Base-by-base conservation (phyloP, 2,888 invertebrate species). In the Polymixis flavicincta region DNA sequence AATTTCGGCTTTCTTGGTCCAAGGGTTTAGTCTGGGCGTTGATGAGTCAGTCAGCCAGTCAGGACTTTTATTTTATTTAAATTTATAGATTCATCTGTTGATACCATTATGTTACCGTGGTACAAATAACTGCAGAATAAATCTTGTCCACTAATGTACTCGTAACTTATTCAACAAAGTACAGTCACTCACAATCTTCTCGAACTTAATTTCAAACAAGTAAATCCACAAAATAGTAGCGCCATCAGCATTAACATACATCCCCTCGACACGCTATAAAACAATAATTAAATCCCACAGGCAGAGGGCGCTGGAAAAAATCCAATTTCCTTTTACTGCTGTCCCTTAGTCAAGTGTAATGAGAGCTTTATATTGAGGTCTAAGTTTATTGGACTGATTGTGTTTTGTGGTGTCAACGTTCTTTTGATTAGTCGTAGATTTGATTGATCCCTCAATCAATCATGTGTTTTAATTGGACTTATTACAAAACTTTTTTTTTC, bases 321-420 rank as follows among this genome's bases (percentile, higher is more conserved):
- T 95, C 94, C 95, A 95, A 95, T 96, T 95, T 94, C 86, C 92
- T 91, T 93, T 95, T 94, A 96, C 93, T 92, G 90, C 92, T 89
- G 88, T 87, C 88, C 90, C 87, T 88, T 88, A 87, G 82, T 87
- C 70, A 72, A 83, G 71, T 82, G 82, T 87, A 77, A 83, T 86
- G 64, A 32, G 81, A 78, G 37, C 70, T 79, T 81, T 68, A 75
- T 61, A 59, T 48, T 63, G 68, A 74, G 74, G 72, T 55, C 74
- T 68, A 64, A 80, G 54, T 79, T 63, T 50, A 67, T 74, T 73
- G 74, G 45, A 70, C 66, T 70, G n/a, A 48, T 37, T 67, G 59
- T 63, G 25, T 73, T 66, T 54, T 73, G 68, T 59, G 75, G 59
- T 65, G 83, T 75, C 68, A 54, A 32, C 32, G 54, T 4, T 74